These are phyloP conservation scores for Chauna torquata DNA, from an alignment of 2,113 vertebrate species.

Conservation along the genomic window DNA sequence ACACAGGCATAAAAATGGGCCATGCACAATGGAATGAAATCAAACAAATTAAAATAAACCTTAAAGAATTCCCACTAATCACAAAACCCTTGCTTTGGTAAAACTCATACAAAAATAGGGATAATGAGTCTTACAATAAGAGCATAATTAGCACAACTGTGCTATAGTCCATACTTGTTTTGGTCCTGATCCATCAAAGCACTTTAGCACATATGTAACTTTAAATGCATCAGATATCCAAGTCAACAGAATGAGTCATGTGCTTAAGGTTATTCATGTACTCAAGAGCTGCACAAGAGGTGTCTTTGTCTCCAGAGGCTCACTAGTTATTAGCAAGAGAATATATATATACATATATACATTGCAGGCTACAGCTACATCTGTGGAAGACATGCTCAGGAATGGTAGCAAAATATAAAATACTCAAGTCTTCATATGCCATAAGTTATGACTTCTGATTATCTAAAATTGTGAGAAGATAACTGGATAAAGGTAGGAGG, in stretches of 20 bases:
- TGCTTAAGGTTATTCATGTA: background rate
- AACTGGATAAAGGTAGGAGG: background rate
- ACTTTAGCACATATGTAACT: background rate
- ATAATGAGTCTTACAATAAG: background rate
- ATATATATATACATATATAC: background rate
- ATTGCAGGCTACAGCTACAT: background rate
- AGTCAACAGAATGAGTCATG: background rate
- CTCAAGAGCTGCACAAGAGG: background rate
- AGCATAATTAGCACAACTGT: background rate
- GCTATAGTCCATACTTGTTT: background rate
- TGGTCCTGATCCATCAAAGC: background rate
- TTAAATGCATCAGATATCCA: constrained; percentile 24
- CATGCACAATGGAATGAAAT: constrained; percentile 49
- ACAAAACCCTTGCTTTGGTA: background rate
- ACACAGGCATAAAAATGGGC: constrained; percentile 64
- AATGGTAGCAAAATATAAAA: background rate
- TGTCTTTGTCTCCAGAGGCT: constrained; percentile 9
- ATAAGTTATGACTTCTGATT: background rate
- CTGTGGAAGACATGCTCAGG: background rate
- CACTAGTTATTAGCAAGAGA: background rate
- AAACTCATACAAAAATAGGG: background rate
- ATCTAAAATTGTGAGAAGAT: background rate
- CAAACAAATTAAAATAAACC: constrained; percentile 57
- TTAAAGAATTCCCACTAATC: constrained; percentile 38
- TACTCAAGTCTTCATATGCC: background rate